Percentiles rank a stretch among this genome's conserved stretches.
Evolutionary conservation across 2,888 invertebrate genomes (phyloP).

Genomic region (Athripsodes cinereus): DNA sequence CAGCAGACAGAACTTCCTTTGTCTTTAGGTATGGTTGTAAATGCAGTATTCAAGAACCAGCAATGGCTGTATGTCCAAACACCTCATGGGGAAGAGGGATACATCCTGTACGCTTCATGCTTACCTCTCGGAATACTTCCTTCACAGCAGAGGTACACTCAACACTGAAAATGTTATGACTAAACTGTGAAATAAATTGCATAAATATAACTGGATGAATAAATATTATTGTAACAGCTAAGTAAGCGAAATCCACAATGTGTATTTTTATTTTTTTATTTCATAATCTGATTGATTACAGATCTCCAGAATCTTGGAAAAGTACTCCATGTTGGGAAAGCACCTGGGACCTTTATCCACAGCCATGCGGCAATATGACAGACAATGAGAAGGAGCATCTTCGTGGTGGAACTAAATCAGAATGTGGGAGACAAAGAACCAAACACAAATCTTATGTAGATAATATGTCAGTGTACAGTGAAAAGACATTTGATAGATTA

Average conservation of each 20-base stretch:
- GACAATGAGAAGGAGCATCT: conserved; percentile 68
- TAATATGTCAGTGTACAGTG: conserved; percentile 52
- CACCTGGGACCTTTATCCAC: conserved; percentile 73
- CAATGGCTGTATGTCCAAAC: conserved; percentile 83
- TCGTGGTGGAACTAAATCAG: conserved; percentile 60
- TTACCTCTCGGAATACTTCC: conserved; percentile 71
- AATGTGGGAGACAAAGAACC: conserved; percentile 53
- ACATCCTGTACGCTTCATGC: conserved; percentile 70
- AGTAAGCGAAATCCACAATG: no score
- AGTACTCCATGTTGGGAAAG: conserved; percentile 76
- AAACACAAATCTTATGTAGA: conserved; percentile 33
- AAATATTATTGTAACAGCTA: no score
- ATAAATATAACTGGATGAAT: no score
- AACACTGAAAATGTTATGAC: no score
- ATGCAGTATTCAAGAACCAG: conserved; percentile 79
- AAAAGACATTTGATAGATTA: conserved; percentile 65
- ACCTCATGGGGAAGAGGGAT: conserved; percentile 79
- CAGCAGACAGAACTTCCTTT: conserved; percentile 63
- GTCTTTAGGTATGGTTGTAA: conserved; percentile 78
- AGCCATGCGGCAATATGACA: conserved; percentile 74
- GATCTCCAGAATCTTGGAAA: conserved; percentile 42
- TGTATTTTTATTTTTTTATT: no score
- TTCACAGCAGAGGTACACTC: conserved; percentile 35
- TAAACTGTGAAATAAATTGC: no score
- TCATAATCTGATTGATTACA: no score